These are phyloP conservation scores for Atlantisia rogersi DNA, from an alignment of 2,113 vertebrate genomes.

Conservation along the genomic window DNA sequence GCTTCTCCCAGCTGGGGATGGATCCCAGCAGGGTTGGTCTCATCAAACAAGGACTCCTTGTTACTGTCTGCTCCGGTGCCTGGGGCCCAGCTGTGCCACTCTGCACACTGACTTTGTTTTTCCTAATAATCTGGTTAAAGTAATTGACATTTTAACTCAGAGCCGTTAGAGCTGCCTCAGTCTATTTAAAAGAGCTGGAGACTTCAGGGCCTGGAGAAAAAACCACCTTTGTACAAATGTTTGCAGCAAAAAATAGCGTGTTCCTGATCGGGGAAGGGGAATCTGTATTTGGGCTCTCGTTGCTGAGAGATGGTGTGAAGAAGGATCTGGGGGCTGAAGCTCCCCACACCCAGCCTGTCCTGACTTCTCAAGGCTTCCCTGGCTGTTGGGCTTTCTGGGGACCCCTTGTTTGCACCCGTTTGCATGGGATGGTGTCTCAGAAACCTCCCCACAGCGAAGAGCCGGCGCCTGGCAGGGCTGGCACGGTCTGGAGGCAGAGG, in stretches of 20 bases:
- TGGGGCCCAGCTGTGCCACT: constrained; percentile 33
- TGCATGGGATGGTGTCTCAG: not conserved
- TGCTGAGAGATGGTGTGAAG: not conserved
- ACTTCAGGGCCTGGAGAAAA: constrained; percentile 36
- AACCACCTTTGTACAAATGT: not conserved
- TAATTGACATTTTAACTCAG: constrained; percentile 55
- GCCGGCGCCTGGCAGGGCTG: not conserved
- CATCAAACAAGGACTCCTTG: constrained; percentile 47
- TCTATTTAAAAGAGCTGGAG: constrained; percentile 11
- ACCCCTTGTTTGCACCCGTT: not conserved
- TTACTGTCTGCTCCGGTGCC: not conserved
- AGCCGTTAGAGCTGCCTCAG: not conserved
- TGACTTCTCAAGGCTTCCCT: not conserved
- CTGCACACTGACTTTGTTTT: not conserved
- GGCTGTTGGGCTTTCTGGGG: not conserved
- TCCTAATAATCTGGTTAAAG: constrained; percentile 64
- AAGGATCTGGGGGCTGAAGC: not conserved
- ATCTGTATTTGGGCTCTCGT: not conserved
- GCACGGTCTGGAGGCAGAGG: not conserved
- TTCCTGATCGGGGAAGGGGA: not conserved
- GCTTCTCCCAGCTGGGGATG: not conserved
- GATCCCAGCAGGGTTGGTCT: not conserved
- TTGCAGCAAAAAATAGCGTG: not conserved
- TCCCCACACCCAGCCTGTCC: not conserved
- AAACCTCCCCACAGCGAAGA: not conserved